These are phyloP conservation scores for Acanthurus leucopareius DNA, from an alignment of 2,797 vertebrate species.

Conservation along the genomic window DNA sequence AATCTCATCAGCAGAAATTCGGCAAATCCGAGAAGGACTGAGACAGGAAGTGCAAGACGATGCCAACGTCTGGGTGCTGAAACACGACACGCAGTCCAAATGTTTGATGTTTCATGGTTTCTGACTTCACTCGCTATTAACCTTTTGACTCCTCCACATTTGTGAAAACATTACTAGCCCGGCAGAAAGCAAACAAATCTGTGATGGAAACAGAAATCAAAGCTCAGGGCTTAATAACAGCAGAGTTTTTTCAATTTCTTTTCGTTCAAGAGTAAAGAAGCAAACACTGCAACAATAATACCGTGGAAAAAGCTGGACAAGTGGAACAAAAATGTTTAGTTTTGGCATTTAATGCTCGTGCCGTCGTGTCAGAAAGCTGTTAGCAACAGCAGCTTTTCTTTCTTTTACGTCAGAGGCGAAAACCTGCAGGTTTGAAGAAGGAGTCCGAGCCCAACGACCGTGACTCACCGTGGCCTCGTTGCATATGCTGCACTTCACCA, in stretches of 20 bases:
- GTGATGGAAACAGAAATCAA: not conserved
- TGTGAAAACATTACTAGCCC: not conserved
- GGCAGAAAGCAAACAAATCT: not conserved
- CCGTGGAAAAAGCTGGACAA: no score
- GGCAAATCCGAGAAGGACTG: not conserved
- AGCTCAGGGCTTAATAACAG: not conserved
- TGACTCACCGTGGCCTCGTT: conserved; percentile 91
- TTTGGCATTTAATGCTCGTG: no score
- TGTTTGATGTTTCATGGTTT: not conserved
- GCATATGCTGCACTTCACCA: conserved; percentile 92
- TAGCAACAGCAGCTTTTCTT: no score
- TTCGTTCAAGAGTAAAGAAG: not conserved
- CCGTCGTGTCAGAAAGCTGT: no score
- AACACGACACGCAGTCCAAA: not conserved
- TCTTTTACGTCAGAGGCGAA: no score
- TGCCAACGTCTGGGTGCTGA: no score
- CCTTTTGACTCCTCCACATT: not conserved
- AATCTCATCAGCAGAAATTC: not conserved
- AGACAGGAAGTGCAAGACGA: no score
- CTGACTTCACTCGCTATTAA: not conserved
- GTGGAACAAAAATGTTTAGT: no score
- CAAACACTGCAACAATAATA: no score
- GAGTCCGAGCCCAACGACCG: no score
- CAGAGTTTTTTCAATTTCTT: not conserved
- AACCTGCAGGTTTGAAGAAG: no score